Base-by-base conservation (phyloP, 2,113 vertebrate species). In the Leucopternis melanops region DNA sequence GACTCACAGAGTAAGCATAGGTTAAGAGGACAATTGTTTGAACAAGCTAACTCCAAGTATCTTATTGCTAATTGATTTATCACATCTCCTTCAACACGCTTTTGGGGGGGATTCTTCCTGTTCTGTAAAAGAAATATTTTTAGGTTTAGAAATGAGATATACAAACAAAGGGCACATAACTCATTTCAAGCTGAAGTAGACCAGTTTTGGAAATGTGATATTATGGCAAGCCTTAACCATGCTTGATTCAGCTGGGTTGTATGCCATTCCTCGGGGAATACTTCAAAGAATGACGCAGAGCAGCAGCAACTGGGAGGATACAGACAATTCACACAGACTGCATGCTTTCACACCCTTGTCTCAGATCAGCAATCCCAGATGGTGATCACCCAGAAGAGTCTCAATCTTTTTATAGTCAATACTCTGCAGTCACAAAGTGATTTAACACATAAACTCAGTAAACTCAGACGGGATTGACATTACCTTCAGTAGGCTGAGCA, bases 221-320 rank as follows among this genome's bases (percentile, higher is more conserved):
- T 90, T 82, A 67, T 31, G 75, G 94, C 94, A 95, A 93, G 72
- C 58, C 86, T 96, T 96, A 82, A 85, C 77, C 80, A 52, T 78
- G 66, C 94, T 97, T 88, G 86, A 87, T 97, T 96, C 88, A 97
- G 52, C 65, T 79, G 92, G 71, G 47, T 94, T 74, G 44, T 27
- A 15, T 44, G 92, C 72, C 58, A 25, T 88, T 97, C 96, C 88
- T 86, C 4, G 63, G 97, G 96, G 96, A 97, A 91, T 82, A 77
- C 95, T 97, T 98, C 97, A 97, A 97, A 97, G 94, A 88, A 84
- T 94, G 93, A 96, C 32, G 73, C 86, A 95, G 45, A 93, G 84
- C 74, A 90, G 84, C 97, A 94, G 94, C 86, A 94, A 86, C 71
- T 62, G 95, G 90, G 88, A 95, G 90, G 90, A 96, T 92, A 45